A percentile compares a stretch with the other conserved stretches of the same genome.
Conservation (phyloP, 2,113 vertebrate species). For the Muntiacus reevesi region DNA sequence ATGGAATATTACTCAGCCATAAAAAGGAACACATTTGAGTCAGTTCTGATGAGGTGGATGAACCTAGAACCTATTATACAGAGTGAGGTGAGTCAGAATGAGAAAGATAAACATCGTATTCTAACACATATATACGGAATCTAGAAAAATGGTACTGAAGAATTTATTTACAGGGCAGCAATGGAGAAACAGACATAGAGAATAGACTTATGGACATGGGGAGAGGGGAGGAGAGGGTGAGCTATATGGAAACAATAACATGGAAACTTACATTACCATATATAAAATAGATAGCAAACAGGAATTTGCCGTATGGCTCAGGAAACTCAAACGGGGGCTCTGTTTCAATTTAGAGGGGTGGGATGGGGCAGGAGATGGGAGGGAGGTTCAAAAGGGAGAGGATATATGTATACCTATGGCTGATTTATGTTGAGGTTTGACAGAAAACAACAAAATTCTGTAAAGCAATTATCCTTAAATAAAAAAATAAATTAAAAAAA, state of each 20-base stretch:
- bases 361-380: background rate
- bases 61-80: background rate
- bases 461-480: too few species aligned
- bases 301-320: background rate
- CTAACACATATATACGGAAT: rapidly evolving
- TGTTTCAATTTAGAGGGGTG: background rate
- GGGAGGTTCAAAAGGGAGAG: background rate
- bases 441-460: too few species aligned
- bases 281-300: background rate
- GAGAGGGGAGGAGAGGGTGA: background rate
- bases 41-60: background rate
- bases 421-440: too few species aligned
- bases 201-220: background rate
- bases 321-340: background rate
- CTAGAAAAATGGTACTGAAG: background rate
- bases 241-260: too few species aligned
- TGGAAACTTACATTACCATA: background rate
- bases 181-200: background rate
- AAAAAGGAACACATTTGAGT: background rate
- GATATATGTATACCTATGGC: background rate
- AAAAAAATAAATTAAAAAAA: background rate
- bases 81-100: background rate
- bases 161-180: background rate
- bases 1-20: background rate
- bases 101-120: background rate